Base-by-base conservation (phyloP, 30 jellyfish, hydroid and myxozoan species). In the Cassiopea xamachana region DNA sequence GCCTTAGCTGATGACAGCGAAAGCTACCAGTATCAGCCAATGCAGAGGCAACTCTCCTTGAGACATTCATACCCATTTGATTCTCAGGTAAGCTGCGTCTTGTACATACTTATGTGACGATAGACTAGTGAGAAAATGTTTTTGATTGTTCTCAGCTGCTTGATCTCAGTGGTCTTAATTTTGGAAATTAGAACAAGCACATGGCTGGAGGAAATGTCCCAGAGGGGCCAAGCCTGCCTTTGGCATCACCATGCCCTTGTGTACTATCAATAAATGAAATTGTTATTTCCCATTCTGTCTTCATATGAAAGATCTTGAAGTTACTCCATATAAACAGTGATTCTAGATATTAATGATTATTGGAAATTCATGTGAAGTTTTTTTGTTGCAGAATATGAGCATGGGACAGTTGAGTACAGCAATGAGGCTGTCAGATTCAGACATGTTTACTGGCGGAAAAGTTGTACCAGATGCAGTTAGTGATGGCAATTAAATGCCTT, bases 401-500 rank as follows among this genome's bases (percentile, higher is more conserved):
- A 13, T 17, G 43, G 43, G 74, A 27, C 74, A 64, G 15, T 7
- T 4, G 15, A 44, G 48, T 39, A 10, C 27, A 6, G 69, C 64
- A 1, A 1, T 39, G 3, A 75, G 79, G 46, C 48, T 87, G 19
- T 77, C 94, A 14, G 94, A 87, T 17, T 12, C 89, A 5, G 94
- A 76, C 60, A 27, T 67, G 49, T 77, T 50, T 62, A 47, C 51
- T 50, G 87, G 93, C n/a, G 89, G 89, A 46, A 81, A 67, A 18
- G 94, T 87, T 75, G 94, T 87, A 55, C 76, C 85, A 67, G 94
- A 87, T 72, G 67, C 58, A 48, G 48, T 55, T 55, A 3, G 64
- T 55, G 64, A 55, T 10, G 12, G 64, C 64, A 3, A 0, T 3
- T 55, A 55, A 55, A 6, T 3, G 7, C 64, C 12, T 3, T 55